Conservation (phyloP, 2,888 invertebrate genomes). For the Xiphydria camelus region DNA sequence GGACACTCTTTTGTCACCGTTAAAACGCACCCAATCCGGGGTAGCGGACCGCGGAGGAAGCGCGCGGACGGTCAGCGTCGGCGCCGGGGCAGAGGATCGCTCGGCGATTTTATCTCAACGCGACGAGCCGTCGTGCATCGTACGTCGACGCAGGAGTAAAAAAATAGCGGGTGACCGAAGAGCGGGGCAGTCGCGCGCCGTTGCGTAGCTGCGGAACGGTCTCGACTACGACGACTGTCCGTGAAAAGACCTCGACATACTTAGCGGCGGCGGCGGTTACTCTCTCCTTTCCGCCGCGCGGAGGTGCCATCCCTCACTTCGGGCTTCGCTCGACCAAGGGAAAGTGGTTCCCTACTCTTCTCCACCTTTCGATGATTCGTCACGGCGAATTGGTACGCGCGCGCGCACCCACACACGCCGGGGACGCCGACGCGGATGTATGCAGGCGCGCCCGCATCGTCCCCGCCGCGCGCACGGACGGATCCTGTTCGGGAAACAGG, state of each 20-base stretch:
- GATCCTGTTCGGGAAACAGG: no score
- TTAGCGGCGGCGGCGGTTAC: constrained; percentile 39
- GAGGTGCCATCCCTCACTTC: constrained; percentile 45
- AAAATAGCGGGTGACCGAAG: not conserved
- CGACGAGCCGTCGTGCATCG: not conserved
- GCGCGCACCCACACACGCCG: not conserved
- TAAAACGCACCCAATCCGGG: no score
- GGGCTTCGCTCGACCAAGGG: constrained; percentile 42
- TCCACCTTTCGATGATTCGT: constrained; percentile 31
- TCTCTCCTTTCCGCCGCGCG: constrained; percentile 43
- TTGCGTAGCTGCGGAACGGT: constrained; percentile 32
- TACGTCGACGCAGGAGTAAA: not conserved
- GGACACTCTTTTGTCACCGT: constrained; percentile 30
- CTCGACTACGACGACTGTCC: constrained; percentile 49
- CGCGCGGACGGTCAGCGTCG: no score
- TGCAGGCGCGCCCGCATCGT: not conserved
- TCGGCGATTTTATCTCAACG: no score
- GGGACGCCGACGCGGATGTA: not conserved
- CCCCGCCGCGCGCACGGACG: no score
- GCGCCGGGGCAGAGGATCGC: no score
- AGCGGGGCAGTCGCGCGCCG: constrained; percentile 6
- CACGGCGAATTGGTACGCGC: constrained; percentile 16
- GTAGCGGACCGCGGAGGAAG: no score
- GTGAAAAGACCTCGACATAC: constrained; percentile 59
- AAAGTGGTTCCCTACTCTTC: constrained; percentile 50